Conservation (phyloP, 2,888 invertebrate genomes). For the Latheticus oryzae region DNA sequence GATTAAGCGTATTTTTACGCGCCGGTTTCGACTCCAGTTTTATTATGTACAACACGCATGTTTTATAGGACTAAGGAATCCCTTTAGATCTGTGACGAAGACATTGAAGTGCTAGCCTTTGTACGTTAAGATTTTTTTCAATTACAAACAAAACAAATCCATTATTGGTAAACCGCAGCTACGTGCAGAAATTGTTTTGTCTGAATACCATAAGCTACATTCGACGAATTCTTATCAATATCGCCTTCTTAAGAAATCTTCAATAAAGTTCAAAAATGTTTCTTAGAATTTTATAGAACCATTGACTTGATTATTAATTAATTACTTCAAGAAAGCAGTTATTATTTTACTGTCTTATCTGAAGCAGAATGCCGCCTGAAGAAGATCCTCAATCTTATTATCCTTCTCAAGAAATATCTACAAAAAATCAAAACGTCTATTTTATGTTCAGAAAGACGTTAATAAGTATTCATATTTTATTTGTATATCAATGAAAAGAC, state of each 20-base stretch:
- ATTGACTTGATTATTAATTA: conserved; percentile 25
- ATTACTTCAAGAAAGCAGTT: conserved; percentile 25
- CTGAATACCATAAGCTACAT: conserved; percentile 1
- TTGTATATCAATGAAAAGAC: conserved; percentile 1
- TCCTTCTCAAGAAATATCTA: conserved; percentile 32
- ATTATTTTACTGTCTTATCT: conserved; percentile 28
- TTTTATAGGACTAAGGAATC: conserved; percentile 22
- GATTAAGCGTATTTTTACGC: conserved; percentile 42
- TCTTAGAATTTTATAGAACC: conserved; percentile 16
- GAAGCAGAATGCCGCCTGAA: conserved; percentile 11
- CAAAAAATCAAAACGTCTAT: no score
- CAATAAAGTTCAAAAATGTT: conserved; percentile 10
- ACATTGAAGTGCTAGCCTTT: no score
- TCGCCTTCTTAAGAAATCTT: no score
- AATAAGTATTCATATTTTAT: conserved; percentile 23
- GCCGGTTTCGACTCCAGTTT: conserved; percentile 12
- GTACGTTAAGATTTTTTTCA: no score
- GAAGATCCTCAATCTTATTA: conserved; percentile 28
- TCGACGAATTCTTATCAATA: not conserved
- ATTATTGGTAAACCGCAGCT: not conserved
- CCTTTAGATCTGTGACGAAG: conserved; percentile 12
- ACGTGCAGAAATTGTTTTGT: not conserved
- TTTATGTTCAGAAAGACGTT: conserved; percentile 1
- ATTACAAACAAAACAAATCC: no score
- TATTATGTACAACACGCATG: conserved; percentile 37